phyloP scores from a whole-genome alignment of 2,113 vertebrate genomes.

The Sceloporus tristichus region DNA sequence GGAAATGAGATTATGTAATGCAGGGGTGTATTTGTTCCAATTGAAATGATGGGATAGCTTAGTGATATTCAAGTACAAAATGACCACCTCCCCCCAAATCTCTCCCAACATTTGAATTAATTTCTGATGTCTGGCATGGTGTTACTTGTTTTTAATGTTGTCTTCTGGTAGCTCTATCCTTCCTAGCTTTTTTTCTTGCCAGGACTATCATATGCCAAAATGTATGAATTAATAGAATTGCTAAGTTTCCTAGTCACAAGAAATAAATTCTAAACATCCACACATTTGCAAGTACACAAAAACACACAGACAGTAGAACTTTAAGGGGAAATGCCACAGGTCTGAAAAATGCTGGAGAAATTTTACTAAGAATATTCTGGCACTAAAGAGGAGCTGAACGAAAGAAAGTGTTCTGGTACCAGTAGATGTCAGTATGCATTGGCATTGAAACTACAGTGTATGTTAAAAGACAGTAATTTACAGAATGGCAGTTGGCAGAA shows the following conservation, averaged over 20 bases:
- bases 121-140: conserved; percentile 48
- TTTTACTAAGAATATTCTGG: conserved; percentile 12
- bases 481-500: conserved; percentile 15
- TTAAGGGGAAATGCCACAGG: conserved; percentile 24
- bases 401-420: conserved; percentile 12
- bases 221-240: neutral
- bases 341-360: conserved; percentile 18
- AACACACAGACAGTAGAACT: too few relatives aligned
- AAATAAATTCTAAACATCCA: neutral
- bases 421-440: conserved; percentile 38
- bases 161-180: conserved; percentile 27
- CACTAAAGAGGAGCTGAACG: neutral
- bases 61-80: conserved; percentile 51
- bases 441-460: conserved; percentile 16
- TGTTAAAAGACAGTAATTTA: conserved; percentile 47
- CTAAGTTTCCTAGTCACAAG: conserved; percentile 29
- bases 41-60: conserved; percentile 54
- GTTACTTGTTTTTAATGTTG: conserved; percentile 26
- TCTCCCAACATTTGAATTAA: conserved; percentile 45
- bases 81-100: conserved; percentile 53
- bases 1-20: conserved; percentile 60
- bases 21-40: conserved; percentile 49
- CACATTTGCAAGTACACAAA: neutral
- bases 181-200: neutral
- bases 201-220: neutral